Base-by-base conservation (phyloP, 2,888 invertebrate species). In the Synanthedon vespiformis region DNA sequence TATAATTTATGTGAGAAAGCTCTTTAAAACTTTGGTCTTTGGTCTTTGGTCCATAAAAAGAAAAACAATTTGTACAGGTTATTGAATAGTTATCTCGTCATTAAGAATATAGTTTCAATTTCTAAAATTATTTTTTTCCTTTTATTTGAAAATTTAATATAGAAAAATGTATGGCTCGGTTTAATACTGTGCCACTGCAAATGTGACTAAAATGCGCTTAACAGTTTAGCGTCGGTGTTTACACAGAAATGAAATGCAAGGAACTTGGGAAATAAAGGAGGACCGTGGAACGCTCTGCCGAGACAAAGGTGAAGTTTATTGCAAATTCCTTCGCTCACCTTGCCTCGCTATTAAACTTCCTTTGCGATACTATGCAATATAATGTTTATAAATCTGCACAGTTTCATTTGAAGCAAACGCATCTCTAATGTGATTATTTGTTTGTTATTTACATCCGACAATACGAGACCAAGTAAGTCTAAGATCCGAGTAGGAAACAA, bases 251-350 rank as follows among this genome's bases (percentile, higher is more conserved):
- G 74, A 79, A 82, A 80, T 80, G 77, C 78, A 76, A 69, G 77
- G 77, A 80, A 77, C 77, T 77, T 74, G 68, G 75, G 73, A 77
- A 78, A 78, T 78, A 80, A 67, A 75, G 74, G 34, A 22, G 74
- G 72, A 70, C 55, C 57, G 59, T 54, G 57, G 59, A 63, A 62
- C 65, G 68, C 69, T 71, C 71, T 68, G 53, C 59, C 63, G 72
- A 79, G 78, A 79, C 79, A 80, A 80, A 81, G 81, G 80, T 77
- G 67, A 67, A 68, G 78, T 77, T 84, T 86, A 86, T 86, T 86
- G 84, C 81, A 75, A 80, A 85, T 84, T 85, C 85, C 80, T 64
- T 56, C 68, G 74, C 71, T 77, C 80, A 81, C 80, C 77, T 82
- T 73, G 66, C 70, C 68, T 66, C 63, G 72, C 76, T 79, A 76